Percentiles rank a stretch among this genome's conserved stretches.
Evolutionary conservation across 2,888 invertebrate genomes (phyloP).

Genomic region (Ormia ochracea): DNA sequence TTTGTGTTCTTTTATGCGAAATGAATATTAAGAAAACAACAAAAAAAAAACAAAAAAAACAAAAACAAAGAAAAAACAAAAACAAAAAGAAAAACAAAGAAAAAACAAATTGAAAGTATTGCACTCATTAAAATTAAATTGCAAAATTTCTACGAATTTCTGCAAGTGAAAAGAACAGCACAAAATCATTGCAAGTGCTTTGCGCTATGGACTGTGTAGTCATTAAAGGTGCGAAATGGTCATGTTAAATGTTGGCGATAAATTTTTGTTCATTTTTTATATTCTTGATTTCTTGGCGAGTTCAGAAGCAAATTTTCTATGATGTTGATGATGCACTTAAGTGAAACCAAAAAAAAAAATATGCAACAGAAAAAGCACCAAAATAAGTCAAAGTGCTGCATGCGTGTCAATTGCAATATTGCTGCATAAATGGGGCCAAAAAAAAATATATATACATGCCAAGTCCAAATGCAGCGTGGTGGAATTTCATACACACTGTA

Average conservation of each 20-base stretch:
- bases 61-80: too few species aligned
- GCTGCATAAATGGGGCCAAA: slow-evolving; percentile 41
- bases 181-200: neutral
- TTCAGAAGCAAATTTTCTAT: slow-evolving; percentile 15
- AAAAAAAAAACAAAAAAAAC: too few species aligned
- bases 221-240: slow-evolving; percentile 59
- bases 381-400: slow-evolving; percentile 43
- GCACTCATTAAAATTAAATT: slow-evolving; percentile 55
- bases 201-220: slow-evolving; percentile 13
- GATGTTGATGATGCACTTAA: slow-evolving; percentile 21
- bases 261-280: slow-evolving; percentile 1
- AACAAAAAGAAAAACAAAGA: too few species aligned
- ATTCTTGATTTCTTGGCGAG: neutral
- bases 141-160: slow-evolving; percentile 55
- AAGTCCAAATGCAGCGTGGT: neutral
- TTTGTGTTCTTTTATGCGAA: slow-evolving; percentile 42
- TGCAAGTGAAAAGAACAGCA: neutral
- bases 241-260: slow-evolving; percentile 47
- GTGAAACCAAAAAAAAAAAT: neutral
- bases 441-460: neutral
- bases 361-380: neutral
- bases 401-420: slow-evolving; percentile 59
- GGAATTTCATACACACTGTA: neutral
- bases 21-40: slow-evolving; percentile 3
- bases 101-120: slow-evolving; percentile 21